Evolutionary conservation across 92 coral and sea anemone species (phyloP).

Genomic region (Palythoa grandiflora): DNA sequence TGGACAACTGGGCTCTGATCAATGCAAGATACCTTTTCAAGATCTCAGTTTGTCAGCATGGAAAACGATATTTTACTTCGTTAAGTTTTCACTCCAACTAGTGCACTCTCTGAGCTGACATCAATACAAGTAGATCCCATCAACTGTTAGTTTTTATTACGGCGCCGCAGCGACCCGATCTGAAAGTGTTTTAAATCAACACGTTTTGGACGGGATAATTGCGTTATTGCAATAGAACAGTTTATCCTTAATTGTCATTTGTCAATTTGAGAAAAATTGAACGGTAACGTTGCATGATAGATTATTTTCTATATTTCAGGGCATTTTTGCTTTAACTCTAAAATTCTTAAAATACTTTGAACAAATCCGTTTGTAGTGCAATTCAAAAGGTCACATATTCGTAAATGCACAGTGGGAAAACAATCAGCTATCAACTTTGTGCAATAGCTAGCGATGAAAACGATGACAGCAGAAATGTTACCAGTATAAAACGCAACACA

Average conservation of each 20-base stretch:
- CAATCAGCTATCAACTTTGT: slow-evolving; percentile 2
- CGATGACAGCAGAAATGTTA: slow-evolving; percentile 7
- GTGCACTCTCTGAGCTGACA: neutral
- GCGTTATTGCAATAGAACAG: slow-evolving; percentile 1
- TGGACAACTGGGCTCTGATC: neutral
- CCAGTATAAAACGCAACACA: neutral
- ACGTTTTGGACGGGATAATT: neutral
- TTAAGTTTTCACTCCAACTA: neutral
- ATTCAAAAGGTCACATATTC: neutral
- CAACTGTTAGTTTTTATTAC: neutral
- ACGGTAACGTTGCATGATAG: neutral
- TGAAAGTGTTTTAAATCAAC: slow-evolving; percentile 29
- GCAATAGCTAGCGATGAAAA: slow-evolving; percentile 1
- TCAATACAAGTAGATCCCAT: slow-evolving; percentile 21
- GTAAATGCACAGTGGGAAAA: neutral
- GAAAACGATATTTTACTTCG: slow-evolving; percentile 4
- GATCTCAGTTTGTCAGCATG: neutral
- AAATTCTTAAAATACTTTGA: slow-evolving; percentile 1
- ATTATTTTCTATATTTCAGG: neutral
- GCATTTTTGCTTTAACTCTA: neutral
- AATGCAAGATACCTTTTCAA: neutral
- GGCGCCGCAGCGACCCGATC: slow-evolving; percentile 39
- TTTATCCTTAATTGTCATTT: neutral
- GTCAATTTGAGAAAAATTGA: neutral
- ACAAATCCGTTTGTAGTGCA: neutral